A percentile compares a stretch with the other conserved stretches of the same genome.
These are phyloP conservation scores for Chalcosyrphus nemorum DNA, from an alignment of 2,888 invertebrate genomes.

Conservation along the genomic window DNA sequence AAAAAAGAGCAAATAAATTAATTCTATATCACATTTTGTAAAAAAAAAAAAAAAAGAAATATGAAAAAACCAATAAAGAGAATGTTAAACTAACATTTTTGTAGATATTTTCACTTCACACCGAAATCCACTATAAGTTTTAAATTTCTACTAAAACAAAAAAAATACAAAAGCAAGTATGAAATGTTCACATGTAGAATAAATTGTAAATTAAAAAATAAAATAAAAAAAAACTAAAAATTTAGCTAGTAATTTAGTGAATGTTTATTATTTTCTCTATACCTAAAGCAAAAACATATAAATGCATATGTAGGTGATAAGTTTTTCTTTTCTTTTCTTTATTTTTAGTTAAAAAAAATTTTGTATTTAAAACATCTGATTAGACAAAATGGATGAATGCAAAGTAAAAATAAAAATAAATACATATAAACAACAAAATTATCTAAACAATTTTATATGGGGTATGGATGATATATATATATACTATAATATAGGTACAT, in stretches of 20 bases:
- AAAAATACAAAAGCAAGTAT: conserved; percentile 9
- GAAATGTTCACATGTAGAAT: conserved; percentile 33
- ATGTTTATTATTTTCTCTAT: conserved; percentile 16
- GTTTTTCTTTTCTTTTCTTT: conserved; percentile 3
- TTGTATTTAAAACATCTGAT: conserved; percentile 40
- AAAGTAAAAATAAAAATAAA: conserved; percentile 30
- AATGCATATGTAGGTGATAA: conserved; percentile 23
- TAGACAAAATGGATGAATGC: conserved; percentile 50
- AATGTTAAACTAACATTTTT: conserved; percentile 32
- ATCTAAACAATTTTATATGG: conserved; percentile 70
- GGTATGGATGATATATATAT: conserved; percentile 61
- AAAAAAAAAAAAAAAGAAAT: conserved; percentile 16
- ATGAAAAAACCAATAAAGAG: background rate
- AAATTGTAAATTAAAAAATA: conserved; percentile 51
- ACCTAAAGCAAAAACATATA: conserved; percentile 9
- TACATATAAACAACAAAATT: conserved; percentile 40
- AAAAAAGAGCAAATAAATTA: background rate
- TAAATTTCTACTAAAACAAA: conserved; percentile 15
- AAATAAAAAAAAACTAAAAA: conserved; percentile 12
- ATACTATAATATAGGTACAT: conserved; percentile 48
- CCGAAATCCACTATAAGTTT: conserved; percentile 19
- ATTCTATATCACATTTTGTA: conserved; percentile 60
- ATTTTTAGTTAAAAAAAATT: conserved; percentile 4
- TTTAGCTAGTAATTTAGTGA: conserved; percentile 45
- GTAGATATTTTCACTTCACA: conserved; percentile 57